A percentile compares a stretch with the other conserved stretches of the same genome.
phyloP scores from a whole-genome alignment of 2,113 vertebrate genomes.

The Choloepus hoffmanni region DNA sequence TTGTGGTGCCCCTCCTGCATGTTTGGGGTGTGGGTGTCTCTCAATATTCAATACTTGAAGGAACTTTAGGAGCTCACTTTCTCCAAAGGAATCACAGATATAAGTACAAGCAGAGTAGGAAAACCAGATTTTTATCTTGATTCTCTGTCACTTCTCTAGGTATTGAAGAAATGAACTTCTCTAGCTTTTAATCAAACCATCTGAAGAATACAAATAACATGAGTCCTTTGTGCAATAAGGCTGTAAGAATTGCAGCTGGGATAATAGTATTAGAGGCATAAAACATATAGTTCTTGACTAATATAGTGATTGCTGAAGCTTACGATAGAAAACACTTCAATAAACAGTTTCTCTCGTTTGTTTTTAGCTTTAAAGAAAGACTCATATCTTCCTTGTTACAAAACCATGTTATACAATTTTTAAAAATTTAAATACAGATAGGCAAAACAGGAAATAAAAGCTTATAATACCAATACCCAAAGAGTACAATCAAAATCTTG shows the following conservation, averaged over 20 bases:
- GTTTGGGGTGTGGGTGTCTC: background rate
- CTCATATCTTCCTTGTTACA: background rate
- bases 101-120: background rate
- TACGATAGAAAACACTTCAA: conserved; percentile 16
- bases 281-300: background rate
- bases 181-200: background rate
- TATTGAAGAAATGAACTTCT: conserved; percentile 9
- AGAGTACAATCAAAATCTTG: conserved; percentile 18
- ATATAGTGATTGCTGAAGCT: background rate
- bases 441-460: background rate
- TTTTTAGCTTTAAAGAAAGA: conserved; percentile 30
- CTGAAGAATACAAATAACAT: background rate
- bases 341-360: conserved; percentile 11
- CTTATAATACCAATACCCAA: background rate
- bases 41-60: background rate
- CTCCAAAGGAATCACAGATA: background rate
- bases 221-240: conserved; percentile 8
- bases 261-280: background rate
- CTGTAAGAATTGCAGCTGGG: background rate
- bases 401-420: background rate
- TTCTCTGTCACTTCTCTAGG: background rate
- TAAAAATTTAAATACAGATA: background rate
- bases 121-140: background rate
- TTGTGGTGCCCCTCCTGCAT: background rate
- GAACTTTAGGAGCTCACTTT: background rate